Base-by-base conservation (phyloP, 2,888 invertebrate genomes). In the Caenorhabditis japonica region DNA sequence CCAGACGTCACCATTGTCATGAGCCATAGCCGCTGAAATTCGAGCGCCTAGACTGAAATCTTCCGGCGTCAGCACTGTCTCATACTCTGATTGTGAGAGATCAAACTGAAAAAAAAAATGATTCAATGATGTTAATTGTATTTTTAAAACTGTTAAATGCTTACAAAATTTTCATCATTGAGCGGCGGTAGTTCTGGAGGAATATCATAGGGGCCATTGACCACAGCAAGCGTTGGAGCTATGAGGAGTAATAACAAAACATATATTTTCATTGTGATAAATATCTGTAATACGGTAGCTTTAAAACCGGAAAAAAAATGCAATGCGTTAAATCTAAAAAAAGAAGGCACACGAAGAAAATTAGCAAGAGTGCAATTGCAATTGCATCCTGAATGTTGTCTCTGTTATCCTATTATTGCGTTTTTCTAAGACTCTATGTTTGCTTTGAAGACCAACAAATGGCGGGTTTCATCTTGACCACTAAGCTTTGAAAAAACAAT, bases 11-110 rank as follows among this genome's bases (percentile, higher is more conserved):
- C 58, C 47, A 8, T 61, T 66, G 10, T 76, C 75, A 30, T 75
- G 75, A 33, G 76, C 74, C 66, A 79, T 55, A 1, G 77, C 68
- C 7, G 77, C 78, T 1, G 72, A 46, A 34, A 84, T 62, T 23
- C 82, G 75, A n/a, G 73, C 51, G 13, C 82, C 84, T 33, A 80
- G 75, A 49, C 81, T 78, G 51, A 86, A 86, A 58, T 86, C 86
- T 30, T 72, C 71, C 1, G 85, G 83, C 10, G 85, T 86, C 15
- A 87, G 76, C 0, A 83, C 83, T 21, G 85, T 86, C 51, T 87
- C 87, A 43, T 82, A 85, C 30, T 86, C 84, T 5, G 83, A 77
- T n/a, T 69, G 68, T 0, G 68, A 58, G 7, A 71, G 73, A 23
- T 77, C 76, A 46, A 77, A 73, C 66, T 73, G 55, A 49, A 53